A percentile compares a stretch with the other conserved stretches of the same genome.
Conservation (phyloP, 2,888 invertebrate species). For the Coenonympha glycerion region DNA sequence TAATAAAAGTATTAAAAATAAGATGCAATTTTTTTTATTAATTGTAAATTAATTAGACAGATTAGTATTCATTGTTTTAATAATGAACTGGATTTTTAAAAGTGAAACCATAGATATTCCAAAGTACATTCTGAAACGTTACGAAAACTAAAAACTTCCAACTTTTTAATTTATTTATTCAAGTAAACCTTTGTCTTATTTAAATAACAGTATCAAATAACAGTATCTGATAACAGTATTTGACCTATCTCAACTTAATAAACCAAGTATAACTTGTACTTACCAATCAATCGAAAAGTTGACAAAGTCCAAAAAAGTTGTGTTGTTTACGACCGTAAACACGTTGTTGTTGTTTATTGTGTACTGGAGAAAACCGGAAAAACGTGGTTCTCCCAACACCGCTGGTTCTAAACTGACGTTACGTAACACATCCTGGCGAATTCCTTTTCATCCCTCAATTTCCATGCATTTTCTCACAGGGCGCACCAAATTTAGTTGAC, state of each 20-base stretch:
- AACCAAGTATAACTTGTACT: slow-evolving; percentile 19
- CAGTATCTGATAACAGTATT: not conserved
- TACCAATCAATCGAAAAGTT: slow-evolving; percentile 15
- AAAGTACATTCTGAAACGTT: no score
- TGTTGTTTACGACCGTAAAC: slow-evolving; percentile 68
- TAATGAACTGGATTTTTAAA: no score
- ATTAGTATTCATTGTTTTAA: no score
- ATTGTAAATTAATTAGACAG: no score
- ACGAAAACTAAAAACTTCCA: not conserved
- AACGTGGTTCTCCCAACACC: slow-evolving; percentile 49
- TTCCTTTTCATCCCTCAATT: slow-evolving; percentile 52
- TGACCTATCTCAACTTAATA: not conserved
- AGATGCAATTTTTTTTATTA: no score
- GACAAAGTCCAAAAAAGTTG: slow-evolving; percentile 36
- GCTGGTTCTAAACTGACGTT: slow-evolving; percentile 61
- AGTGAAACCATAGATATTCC: no score
- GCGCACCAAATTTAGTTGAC: slow-evolving; percentile 37
- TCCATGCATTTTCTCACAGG: slow-evolving; percentile 47
- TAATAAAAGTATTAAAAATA: no score
- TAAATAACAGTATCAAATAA: not conserved
- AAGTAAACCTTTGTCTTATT: not conserved
- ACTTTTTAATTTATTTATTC: not conserved
- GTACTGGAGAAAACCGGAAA: slow-evolving; percentile 31
- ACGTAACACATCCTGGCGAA: slow-evolving; percentile 65
- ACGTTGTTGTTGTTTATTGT: slow-evolving; percentile 73